Conservation (phyloP, 2,113 vertebrate genomes). For the Eleginops maclovinus region DNA sequence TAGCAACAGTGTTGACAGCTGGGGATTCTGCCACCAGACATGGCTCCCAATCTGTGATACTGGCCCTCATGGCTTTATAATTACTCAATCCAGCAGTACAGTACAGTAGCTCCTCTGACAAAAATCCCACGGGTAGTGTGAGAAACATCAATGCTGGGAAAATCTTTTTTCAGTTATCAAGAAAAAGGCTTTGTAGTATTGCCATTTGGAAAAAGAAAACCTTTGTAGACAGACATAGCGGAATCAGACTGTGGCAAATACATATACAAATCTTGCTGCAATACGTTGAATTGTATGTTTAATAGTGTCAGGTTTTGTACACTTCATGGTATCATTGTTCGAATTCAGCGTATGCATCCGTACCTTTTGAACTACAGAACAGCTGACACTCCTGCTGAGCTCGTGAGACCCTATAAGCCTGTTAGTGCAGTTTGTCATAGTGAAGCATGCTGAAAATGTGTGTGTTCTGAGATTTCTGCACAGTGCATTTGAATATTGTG, state of each 20-base stretch:
- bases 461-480: constrained; percentile 36
- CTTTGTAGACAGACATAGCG: neutral
- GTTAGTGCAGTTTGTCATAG: constrained; percentile 2
- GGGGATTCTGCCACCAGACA: constrained; percentile 23
- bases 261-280: neutral
- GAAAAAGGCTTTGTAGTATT: constrained; percentile 37
- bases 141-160: constrained; percentile 28
- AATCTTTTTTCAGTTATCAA: constrained; percentile 27
- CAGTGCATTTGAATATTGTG: constrained; percentile 26
- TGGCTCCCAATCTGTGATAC: constrained; percentile 18
- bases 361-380: neutral
- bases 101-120: constrained; percentile 32
- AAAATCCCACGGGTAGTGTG: constrained; percentile 13
- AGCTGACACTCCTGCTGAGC: constrained; percentile 45
- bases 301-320: neutral
- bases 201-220: constrained; percentile 25
- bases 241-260: constrained; percentile 4
- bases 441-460: constrained; percentile 19
- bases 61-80: constrained; percentile 27
- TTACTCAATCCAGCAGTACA: constrained; percentile 19
- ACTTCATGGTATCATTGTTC: neutral
- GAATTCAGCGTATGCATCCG: neutral
- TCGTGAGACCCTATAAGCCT: constrained; percentile 30
- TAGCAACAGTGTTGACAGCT: constrained; percentile 15
- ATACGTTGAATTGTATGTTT: neutral